Evolutionary conservation across 2,888 invertebrate genomes (phyloP).

Genomic region (Mechanitis messenoides): DNA sequence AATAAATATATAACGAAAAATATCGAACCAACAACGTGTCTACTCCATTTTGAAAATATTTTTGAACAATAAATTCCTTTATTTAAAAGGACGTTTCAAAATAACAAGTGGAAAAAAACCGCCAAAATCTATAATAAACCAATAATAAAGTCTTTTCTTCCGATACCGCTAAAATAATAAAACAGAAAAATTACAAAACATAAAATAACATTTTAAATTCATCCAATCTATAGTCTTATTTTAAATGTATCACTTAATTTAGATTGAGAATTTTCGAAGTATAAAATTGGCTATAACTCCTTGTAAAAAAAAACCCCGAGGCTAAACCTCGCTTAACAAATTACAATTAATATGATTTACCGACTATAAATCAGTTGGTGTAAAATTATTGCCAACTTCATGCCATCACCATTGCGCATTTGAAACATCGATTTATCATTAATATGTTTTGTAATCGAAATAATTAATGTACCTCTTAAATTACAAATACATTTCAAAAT

Average conservation of each 20-base stretch:
- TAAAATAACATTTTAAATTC: too few species aligned
- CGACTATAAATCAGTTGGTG: conserved; percentile 44
- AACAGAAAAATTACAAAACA: too few species aligned
- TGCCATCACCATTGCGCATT: conserved; percentile 22
- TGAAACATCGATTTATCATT: conserved; percentile 5
- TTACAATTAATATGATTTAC: conserved; percentile 68
- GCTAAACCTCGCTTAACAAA: conserved; percentile 45
- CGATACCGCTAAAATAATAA: too few species aligned
- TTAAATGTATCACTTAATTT: conserved; percentile 18
- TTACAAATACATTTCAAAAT: not conserved
- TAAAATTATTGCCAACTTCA: conserved; percentile 24
- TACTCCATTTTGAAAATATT: too few species aligned
- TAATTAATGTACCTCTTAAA: not conserved
- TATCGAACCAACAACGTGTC: too few species aligned
- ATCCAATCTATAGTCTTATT: too few species aligned
- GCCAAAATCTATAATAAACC: too few species aligned
- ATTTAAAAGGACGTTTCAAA: too few species aligned
- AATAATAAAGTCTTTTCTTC: too few species aligned
- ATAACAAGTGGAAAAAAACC: too few species aligned
- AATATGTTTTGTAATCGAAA: not conserved
- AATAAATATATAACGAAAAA: too few species aligned
- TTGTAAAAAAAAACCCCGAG: conserved; percentile 26
- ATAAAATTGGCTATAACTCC: conserved; percentile 15
- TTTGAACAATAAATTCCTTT: too few species aligned
- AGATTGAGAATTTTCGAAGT: conserved; percentile 12